These are phyloP conservation scores for Rhabditoides inermis DNA, from an alignment of 2,888 invertebrate genomes.

Conservation along the genomic window DNA sequence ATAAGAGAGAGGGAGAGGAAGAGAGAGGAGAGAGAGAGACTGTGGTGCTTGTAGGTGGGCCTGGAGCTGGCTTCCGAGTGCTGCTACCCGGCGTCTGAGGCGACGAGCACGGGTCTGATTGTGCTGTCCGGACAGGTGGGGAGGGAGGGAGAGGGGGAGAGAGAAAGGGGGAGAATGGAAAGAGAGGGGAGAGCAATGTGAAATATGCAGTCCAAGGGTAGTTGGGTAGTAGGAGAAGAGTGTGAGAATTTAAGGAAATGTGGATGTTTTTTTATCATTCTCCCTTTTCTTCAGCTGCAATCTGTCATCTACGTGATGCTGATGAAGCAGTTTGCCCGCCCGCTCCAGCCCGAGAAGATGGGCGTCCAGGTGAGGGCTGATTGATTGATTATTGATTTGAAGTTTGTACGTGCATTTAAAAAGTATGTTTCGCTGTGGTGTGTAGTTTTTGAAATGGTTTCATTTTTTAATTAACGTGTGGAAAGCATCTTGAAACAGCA, in stretches of 20 bases:
- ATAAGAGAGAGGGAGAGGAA: too few relatives aligned
- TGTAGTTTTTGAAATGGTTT: too few relatives aligned
- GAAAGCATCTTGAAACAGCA: too few relatives aligned
- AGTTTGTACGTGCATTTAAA: too few relatives aligned
- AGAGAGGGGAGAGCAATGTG: neutral
- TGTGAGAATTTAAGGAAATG: neutral
- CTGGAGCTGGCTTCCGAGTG: slow-evolving; percentile 58
- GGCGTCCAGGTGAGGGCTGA: slow-evolving; percentile 21
- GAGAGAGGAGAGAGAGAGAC: too few relatives aligned
- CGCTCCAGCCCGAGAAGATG: slow-evolving; percentile 18
- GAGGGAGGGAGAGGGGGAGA: neutral
- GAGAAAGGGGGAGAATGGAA: neutral
- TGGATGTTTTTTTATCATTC: neutral
- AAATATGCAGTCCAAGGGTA: neutral
- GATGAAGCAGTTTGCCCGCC: slow-evolving; percentile 34
- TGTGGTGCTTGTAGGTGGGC: too few relatives aligned
- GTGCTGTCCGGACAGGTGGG: slow-evolving; percentile 55
- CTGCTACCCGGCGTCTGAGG: slow-evolving; percentile 58
- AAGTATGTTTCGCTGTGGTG: too few relatives aligned
- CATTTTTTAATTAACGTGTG: too few relatives aligned
- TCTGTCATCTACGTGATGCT: slow-evolving; percentile 43
- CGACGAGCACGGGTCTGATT: slow-evolving; percentile 57
- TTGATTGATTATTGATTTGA: too few relatives aligned
- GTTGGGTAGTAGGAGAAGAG: neutral
- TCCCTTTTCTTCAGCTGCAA: slow-evolving; percentile 29